phyloP scores from a whole-genome alignment of 2,888 invertebrate species.

The Eupithecia insigniata region DNA sequence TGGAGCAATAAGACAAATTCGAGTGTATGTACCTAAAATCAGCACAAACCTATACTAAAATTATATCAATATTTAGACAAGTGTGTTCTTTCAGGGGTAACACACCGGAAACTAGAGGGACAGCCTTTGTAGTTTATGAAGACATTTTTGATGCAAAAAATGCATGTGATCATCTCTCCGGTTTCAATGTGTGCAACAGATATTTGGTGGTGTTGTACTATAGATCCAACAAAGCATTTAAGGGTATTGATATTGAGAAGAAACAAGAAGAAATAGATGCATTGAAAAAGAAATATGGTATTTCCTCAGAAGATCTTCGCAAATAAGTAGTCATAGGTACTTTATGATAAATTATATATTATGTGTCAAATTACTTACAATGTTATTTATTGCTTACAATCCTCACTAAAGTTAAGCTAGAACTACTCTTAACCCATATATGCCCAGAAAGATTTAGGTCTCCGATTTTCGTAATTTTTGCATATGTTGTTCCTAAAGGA shows the following conservation, averaged over 20 bases:
- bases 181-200: constrained; percentile 99
- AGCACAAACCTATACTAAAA: not conserved
- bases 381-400: not conserved
- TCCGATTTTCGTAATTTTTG: no score
- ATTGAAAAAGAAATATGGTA: constrained; percentile 97
- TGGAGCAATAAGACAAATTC: constrained; percentile 98
- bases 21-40: constrained; percentile 89
- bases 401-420: not conserved
- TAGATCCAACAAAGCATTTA: constrained; percentile 97
- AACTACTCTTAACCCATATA: no score
- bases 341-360: not conserved
- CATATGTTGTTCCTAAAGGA: no score
- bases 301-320: constrained; percentile 84
- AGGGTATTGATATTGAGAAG: constrained; percentile 97
- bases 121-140: constrained; percentile 99
- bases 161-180: constrained; percentile 99
- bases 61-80: not conserved
- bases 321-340: constrained; percentile 59
- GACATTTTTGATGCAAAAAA: constrained; percentile 99
- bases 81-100: constrained; percentile 89
- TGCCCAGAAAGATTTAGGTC: no score
- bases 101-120: constrained; percentile 98
- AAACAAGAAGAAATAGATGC: constrained; percentile 98
- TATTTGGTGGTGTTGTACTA: constrained; percentile 99
- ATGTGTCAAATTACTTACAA: not conserved